Base-by-base conservation (phyloP, 2,797 vertebrate species). In the Acanthurus leucopareius region DNA sequence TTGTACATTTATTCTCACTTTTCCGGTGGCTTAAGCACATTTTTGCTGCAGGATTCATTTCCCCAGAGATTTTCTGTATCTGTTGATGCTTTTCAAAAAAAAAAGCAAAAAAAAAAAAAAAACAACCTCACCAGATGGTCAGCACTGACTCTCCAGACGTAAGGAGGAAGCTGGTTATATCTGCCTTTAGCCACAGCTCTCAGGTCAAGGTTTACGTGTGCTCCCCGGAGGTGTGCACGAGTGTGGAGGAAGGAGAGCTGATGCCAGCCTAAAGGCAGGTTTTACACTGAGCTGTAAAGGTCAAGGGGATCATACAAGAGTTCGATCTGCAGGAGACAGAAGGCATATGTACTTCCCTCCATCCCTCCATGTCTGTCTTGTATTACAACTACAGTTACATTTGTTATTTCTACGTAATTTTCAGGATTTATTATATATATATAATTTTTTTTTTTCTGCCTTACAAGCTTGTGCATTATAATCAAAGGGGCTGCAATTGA, bases 271-370 rank as follows among this genome's bases (percentile, higher is more conserved):
- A 38, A 83, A 65, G 88, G 79, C 70, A 60, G 63, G 65, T 79
- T 88, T 86, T 86, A 76, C 54, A 22, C 75, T 73, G 52, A 71
- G 71, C 80, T 80, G 61, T 60, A 86, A 90, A 90, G 90, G 90
- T 90, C 86, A 87, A 60, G 15, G 60, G 47, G 65, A 78, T 80
- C 6, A 15, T 56, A 83, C 64, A 80, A 48, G 44, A 62, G 42
- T 85, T 81, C 72, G 82, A 57, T 77, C 69, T 75, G 48, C 60
- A 42, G 62, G 54, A 86, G 61, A 82, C 47, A 45, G 53, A 53
- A 32, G 35, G 16, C 58, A 53, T 67, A 67, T 69, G 52, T 73
- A 58, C 20, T 62, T 80, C 53, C 11, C 11, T 44, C 32, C 1
- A 1, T 66, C 49, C 65, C 32, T 22, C 10, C 25, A 8, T 49